Conservation (phyloP, 2,888 invertebrate species). For the Drosophila paranaensis region DNA sequence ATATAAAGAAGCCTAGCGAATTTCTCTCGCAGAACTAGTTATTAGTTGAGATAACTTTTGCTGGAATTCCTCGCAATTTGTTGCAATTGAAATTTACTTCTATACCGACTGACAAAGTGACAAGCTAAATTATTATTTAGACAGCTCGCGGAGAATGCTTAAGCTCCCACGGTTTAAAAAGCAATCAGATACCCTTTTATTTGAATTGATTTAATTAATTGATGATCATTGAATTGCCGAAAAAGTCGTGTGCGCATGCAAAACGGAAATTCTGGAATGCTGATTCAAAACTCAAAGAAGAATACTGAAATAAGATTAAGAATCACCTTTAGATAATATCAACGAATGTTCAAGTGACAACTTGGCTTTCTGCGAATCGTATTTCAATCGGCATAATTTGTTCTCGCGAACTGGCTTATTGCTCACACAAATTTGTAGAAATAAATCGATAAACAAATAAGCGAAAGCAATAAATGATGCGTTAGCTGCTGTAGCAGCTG, state of each 20-base stretch:
- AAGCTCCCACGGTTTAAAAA: constrained; percentile 61
- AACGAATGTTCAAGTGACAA: constrained; percentile 14
- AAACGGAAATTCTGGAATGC: constrained; percentile 63
- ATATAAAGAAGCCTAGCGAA: constrained; percentile 26
- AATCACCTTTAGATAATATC: constrained; percentile 49
- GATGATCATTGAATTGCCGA: constrained; percentile 38
- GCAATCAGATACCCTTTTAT: constrained; percentile 57
- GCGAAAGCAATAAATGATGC: background rate
- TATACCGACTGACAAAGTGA: constrained; percentile 41
- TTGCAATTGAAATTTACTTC: constrained; percentile 46
- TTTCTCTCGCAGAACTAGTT: constrained; percentile 51
- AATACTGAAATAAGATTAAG: constrained; percentile 10
- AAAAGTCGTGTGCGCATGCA: constrained; percentile 54
- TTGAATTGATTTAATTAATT: constrained; percentile 72
- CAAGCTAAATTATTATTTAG: constrained; percentile 56
- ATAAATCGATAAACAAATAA: background rate
- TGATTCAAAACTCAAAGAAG: constrained; percentile 43
- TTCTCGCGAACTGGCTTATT: background rate
- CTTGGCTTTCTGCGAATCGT: constrained; percentile 9
- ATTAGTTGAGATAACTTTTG: constrained; percentile 37
- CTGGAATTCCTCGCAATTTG: constrained; percentile 46
- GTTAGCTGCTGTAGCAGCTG: background rate
- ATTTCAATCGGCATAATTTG: constrained; percentile 4
- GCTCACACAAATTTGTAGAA: constrained; percentile 6
- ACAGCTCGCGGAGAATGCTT: constrained; percentile 39